Evolutionary conservation across 2,888 invertebrate genomes (phyloP), one percentile per base, ranked within the genome.

Genomic region (Linyphia triangularis): DNA sequence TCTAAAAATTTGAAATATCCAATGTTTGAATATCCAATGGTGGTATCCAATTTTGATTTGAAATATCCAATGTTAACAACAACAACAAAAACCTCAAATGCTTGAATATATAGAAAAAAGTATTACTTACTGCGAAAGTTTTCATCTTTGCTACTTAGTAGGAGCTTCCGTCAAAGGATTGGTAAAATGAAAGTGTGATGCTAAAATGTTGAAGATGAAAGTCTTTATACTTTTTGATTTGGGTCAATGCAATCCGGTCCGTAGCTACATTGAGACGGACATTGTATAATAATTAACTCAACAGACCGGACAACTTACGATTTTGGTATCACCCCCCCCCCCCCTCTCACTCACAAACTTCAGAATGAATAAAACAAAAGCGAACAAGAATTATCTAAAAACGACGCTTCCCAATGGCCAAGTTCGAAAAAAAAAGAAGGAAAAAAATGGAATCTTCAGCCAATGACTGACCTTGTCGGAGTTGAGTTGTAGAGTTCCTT

Each of bases 171-270:
- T 19, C 22, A 26, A 43, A 51, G 43, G 43, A 43, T 40, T 70
- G 22, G 26, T n/a, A 24, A 51, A 67, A 16, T 24, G 43, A 70
- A 26, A 70, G 43, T 51, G 28, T 70, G 16, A 70, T 70, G 40
- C 43, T 37, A 61, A 19, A 73, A 88, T 40, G 0, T 13, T n/a
- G 30, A 75, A 81, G 40, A 69, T 59, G 81, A 88, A 81, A 81
- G 86, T 69, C 69, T 88, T 81, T 88, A 88, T 88, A 88, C 73
- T 75, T 30, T 59, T 40, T 33, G 86, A 88, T 69, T 69, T 69
- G 59, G 86, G 86, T 88, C 86, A 88, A 75, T 88, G 86, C 86
- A 33, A 88, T 75, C 86, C 24, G 69, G 72, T 88, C 69, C 40
- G n/a, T 24, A 28, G 26, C 69, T 51, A 24, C 22, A 33, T 61